Conservation (phyloP, 2,113 vertebrate species). For the Megalops atlanticus region DNA sequence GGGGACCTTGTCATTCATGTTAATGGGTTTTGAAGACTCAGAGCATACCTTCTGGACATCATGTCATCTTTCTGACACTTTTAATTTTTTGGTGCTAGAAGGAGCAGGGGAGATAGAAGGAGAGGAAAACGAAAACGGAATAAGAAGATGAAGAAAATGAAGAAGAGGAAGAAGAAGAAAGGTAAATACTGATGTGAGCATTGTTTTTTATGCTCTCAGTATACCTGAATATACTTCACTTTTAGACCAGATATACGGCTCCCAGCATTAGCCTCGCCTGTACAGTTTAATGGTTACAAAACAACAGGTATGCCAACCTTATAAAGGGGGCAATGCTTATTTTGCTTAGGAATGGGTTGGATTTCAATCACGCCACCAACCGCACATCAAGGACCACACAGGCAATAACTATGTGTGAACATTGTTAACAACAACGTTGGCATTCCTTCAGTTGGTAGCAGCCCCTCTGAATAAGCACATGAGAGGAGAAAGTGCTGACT, state of each 20-base stretch:
- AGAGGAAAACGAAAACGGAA: constrained; percentile 33
- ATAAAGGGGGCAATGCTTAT: too few species aligned
- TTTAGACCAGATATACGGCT: constrained; percentile 20
- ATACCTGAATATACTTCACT: constrained; percentile 26
- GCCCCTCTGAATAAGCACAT: background rate
- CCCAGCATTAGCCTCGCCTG: background rate
- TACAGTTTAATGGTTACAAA: too few species aligned
- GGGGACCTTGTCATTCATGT: constrained; percentile 57
- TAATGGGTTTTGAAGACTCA: constrained; percentile 65
- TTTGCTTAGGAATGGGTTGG: too few species aligned
- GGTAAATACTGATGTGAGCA: constrained; percentile 45
- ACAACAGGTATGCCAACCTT: too few species aligned
- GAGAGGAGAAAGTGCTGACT: too few species aligned
- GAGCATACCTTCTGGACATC: constrained; percentile 57
- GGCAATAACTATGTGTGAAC: too few species aligned
- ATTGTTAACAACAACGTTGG: too few species aligned
- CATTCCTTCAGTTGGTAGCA: too few species aligned
- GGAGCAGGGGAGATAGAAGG: constrained; percentile 36
- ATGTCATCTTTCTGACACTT: constrained; percentile 58
- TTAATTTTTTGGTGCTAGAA: constrained; percentile 47
- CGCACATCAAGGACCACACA: too few species aligned
- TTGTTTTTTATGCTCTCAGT: constrained; percentile 28
- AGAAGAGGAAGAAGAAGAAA: constrained; percentile 33
- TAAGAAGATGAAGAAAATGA: constrained; percentile 30
- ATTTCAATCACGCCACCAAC: too few species aligned